Base-by-base conservation (phyloP, 2,888 invertebrate species). In the Pachydiplax longipennis region DNA sequence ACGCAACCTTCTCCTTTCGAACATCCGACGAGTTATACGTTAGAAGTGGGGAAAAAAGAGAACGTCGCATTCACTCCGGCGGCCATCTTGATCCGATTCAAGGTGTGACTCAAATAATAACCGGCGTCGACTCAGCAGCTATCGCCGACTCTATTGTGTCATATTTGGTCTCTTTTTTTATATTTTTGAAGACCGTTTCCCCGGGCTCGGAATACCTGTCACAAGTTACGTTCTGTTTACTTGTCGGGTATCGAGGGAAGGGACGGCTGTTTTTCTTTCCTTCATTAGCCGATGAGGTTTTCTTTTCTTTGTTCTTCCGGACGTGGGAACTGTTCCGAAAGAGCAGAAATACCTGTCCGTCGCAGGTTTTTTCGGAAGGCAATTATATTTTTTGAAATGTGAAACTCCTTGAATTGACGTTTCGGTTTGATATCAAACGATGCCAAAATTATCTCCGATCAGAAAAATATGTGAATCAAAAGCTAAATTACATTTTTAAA, bases 91-190 rank as follows among this genome's bases (percentile, higher is more conserved):
- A 73, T 73, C 73, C 73, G 73, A 73, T 18, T 18, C 13, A 40
- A 40, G 58, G 61, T 87, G 87, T 87, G 61, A 87, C 61, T 37
- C 61, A 61, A 87, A 87, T 87, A 40, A 87, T 61, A 48, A 87
- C 61, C 61, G 35, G 22, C n/a, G 22, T 37, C 13, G 10, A 22
- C 61, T 73, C 73, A 25, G 13, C 2, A 73, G 13, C 73, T 13
- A 31, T 31, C 31, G 31, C 53, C 31, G 13, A 0, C 31, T 73
- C 73, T 12, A 31, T 25, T 73, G 13, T 25, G 3, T 53, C 53
- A 18, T 53, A 31, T 73, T 13, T 31, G 25, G 22, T 25, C 31
- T 6, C 31, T 73, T 73, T 73, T n/a, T 73, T n/a, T n/a, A n/a
- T 12, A 44, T 25, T 35, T 58, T 58, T 15, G 0, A 40, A 13